phyloP scores from a whole-genome alignment of 2,888 invertebrate genomes.

The Holacanthella duospinosa region DNA sequence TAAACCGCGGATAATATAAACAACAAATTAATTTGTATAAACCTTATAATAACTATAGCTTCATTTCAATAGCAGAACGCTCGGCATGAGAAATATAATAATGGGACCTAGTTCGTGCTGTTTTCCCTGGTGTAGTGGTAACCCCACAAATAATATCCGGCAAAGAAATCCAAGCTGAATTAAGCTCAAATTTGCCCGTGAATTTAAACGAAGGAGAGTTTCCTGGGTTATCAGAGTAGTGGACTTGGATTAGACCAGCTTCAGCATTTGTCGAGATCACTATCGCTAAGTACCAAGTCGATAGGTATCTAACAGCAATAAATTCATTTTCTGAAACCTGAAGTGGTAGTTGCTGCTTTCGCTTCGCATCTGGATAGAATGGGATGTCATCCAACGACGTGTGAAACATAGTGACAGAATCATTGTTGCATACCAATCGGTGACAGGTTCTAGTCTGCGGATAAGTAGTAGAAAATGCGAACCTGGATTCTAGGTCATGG shows the following conservation, averaged over 20 bases:
- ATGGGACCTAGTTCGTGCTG: too few species aligned
- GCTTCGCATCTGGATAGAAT: not conserved
- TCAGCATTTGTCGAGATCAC: not conserved
- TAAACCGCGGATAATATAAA: too few species aligned
- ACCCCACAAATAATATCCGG: not conserved
- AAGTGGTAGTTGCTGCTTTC: not conserved
- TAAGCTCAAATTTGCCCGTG: not conserved
- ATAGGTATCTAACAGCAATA: not conserved
- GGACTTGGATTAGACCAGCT: not conserved
- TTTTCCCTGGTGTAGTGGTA: not conserved
- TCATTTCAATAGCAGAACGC: too few species aligned
- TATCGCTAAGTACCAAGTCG: too few species aligned
- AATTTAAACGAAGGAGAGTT: not conserved
- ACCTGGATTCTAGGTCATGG: not conserved
- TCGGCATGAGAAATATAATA: too few species aligned
- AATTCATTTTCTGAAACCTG: not conserved
- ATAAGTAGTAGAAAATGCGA: not conserved
- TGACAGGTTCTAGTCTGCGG: not conserved
- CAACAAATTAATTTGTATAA: too few species aligned
- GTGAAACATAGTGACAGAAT: not conserved
- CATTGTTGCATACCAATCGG: not conserved
- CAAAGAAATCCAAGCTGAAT: not conserved
- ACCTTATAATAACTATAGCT: too few species aligned
- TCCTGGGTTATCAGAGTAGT: not conserved
- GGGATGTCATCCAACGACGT: not conserved